Evolutionary conservation across 92 coral and sea anemone genomes (phyloP), one percentile per base, ranked within the genome.

Genomic region (Palythoa heliodiscus): DNA sequence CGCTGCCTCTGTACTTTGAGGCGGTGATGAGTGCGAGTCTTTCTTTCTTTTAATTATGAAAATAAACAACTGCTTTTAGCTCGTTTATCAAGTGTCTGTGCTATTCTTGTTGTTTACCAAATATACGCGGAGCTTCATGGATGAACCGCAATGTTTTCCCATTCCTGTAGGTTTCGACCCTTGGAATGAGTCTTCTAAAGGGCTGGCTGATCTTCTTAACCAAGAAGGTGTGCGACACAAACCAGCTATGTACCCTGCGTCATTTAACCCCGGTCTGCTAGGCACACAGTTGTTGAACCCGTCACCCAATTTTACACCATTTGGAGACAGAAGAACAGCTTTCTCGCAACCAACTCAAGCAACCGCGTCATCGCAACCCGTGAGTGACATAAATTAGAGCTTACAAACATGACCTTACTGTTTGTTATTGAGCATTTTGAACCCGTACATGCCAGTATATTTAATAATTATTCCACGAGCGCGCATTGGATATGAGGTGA

Each of bases 101-200:
- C 50, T 43, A 7, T 8, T 43, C 50, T 43, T 43, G 50, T 43
- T 5, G 6, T 43, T 43, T 43, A 5, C 9, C 50, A 43, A 43
- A 43, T 43, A 43, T 43, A 8, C 9, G 50, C 9, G 50, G 50
- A 16, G 52, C 39, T 38, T 10, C 14, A 50, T 82, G 55, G 16
- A 48, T 48, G 60, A 47, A 70, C 19, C 11, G 37, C 52, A 69
- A 23, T 19, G 24, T 25, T 17, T 38, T 73, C 23, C 15, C 19
- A 64, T 25, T 43, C n/a, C 75, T 69, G 14, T 86, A 96, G 98
- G 98, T 20, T 96, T 96, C 87, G 98, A 96, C 72, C 98, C 98
- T 0, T 96, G 98, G 96, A 94, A 96, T 77, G 98, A 96, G 77
- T 96, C 98, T 3, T 93, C 96, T 25, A 92, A 94, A 88, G 98